phyloP scores from a whole-genome alignment of 2,113 vertebrate species.

The Rhagologus leucostigma region DNA sequence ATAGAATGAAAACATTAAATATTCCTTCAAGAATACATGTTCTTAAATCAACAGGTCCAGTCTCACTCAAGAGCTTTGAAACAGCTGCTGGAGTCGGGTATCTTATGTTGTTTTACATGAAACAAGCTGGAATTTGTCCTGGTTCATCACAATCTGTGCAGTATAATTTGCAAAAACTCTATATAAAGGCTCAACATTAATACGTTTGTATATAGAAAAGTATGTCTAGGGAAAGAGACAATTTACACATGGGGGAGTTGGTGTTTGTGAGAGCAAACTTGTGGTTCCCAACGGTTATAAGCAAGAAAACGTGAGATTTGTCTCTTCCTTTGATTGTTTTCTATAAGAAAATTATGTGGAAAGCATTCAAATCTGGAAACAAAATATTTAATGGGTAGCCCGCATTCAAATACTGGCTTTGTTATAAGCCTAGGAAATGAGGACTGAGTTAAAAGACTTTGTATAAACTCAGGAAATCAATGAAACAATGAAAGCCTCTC shows the following conservation, averaged over 20 bases:
- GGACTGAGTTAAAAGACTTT: not conserved
- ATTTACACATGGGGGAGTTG: not conserved
- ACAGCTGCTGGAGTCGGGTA: not conserved
- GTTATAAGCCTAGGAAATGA: not conserved
- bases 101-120: not conserved
- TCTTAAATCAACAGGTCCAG: not conserved
- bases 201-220: not conserved
- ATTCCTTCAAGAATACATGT: not conserved
- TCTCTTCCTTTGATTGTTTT: not conserved
- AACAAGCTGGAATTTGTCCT: not conserved
- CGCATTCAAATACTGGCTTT: not conserved
- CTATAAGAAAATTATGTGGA: not conserved
- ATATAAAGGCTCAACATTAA: not conserved
- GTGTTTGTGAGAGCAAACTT: not conserved
- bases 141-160: not conserved
- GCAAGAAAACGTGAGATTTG: not conserved
- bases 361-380: not conserved
- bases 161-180: not conserved
- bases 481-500: not conserved
- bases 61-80: not conserved
- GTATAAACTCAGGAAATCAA: not conserved
- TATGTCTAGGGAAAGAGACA: not conserved
- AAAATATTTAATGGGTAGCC: not conserved
- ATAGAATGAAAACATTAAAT: not conserved
- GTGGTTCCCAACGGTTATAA: not conserved